Evolutionary conservation across 2,113 vertebrate species (phyloP).

Genomic region (Aphelocoma coerulescens): DNA sequence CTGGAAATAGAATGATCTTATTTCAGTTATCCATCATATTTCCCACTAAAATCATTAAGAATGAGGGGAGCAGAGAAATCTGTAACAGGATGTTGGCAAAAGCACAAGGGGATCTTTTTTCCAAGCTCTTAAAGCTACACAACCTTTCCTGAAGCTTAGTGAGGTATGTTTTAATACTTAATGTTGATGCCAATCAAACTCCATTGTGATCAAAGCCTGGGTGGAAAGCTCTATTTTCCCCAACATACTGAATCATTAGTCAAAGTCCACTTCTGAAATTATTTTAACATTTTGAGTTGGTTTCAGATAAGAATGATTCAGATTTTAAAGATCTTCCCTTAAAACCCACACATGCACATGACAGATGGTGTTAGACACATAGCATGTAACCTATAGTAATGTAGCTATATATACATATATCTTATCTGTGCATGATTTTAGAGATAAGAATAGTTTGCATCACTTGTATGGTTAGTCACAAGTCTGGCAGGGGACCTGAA

Average conservation of each 20-base stretch:
- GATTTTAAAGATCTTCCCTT: conserved; percentile 1
- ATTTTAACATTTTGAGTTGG: background rate
- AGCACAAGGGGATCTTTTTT: background rate
- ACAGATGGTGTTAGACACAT: conserved; percentile 40
- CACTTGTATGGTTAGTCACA: background rate
- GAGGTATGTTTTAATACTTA: background rate
- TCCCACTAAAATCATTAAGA: conserved; percentile 3
- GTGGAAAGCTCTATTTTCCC: background rate
- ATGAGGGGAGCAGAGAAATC: background rate
- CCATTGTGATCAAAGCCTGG: background rate
- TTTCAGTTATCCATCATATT: conserved; percentile 39
- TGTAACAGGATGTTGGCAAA: background rate
- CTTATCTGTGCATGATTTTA: background rate
- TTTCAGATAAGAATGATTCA: conserved; percentile 40
- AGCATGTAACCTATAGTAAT: background rate
- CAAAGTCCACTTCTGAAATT: background rate
- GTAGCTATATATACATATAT: background rate
- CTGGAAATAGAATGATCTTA: background rate
- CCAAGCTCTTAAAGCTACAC: background rate
- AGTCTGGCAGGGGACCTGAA: background rate
- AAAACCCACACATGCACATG: background rate
- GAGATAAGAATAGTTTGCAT: conserved; percentile 7
- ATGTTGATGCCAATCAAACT: background rate
- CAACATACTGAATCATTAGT: background rate
- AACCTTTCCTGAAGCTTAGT: background rate